These are phyloP conservation scores for Thymelicus acteon DNA, from an alignment of 2,888 invertebrate species.

Conservation along the genomic window DNA sequence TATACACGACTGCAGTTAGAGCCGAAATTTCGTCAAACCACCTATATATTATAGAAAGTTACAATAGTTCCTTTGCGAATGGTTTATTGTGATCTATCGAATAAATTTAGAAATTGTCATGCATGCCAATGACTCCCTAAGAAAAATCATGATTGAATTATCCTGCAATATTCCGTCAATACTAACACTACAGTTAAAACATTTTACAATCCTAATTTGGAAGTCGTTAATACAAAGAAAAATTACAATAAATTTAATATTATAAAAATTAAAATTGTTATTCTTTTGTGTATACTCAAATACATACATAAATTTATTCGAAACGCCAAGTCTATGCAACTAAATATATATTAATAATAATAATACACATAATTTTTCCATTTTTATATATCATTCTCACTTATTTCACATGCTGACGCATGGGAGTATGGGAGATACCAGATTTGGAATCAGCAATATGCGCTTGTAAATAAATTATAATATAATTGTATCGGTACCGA, in stretches of 20 bases:
- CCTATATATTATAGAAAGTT: no score
- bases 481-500: background rate
- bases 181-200: conserved; percentile 26
- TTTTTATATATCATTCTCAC: conserved; percentile 20
- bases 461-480: conserved; percentile 12
- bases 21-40: no score
- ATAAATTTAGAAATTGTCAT: background rate
- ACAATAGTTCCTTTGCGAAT: no score
- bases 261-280: conserved; percentile 37
- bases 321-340: conserved; percentile 41
- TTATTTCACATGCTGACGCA: conserved; percentile 15
- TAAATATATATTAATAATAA: conserved; percentile 30
- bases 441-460: conserved; percentile 20
- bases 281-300: conserved; percentile 39
- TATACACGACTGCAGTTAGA: background rate
- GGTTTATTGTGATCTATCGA: background rate
- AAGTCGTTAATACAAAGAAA: conserved; percentile 41
- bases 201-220: conserved; percentile 30
- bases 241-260: conserved; percentile 42
- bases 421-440: conserved; percentile 16
- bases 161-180: conserved; percentile 1
- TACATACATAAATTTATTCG: conserved; percentile 42
- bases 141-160: background rate
- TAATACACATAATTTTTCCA: conserved; percentile 29
- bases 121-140: background rate